Evolutionary conservation across 2,888 invertebrate species (phyloP).

Genomic region (Epistrophella euchroma): DNA sequence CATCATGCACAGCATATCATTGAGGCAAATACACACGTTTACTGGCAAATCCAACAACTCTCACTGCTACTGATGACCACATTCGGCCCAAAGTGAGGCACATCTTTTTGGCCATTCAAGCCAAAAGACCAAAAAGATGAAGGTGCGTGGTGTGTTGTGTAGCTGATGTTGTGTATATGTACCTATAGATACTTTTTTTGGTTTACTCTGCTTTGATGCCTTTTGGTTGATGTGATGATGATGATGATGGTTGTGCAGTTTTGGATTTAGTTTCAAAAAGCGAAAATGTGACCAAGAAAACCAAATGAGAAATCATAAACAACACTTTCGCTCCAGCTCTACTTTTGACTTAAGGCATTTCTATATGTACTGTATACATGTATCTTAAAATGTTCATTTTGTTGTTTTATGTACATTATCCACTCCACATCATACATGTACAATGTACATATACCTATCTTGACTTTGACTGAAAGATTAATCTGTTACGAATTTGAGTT

Average conservation of each 20-base stretch:
- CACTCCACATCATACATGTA: neutral
- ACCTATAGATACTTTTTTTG: neutral
- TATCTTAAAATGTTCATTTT: conserved; percentile 3
- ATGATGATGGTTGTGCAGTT: conserved; percentile 12
- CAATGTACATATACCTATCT: neutral
- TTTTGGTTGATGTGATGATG: conserved; percentile 24
- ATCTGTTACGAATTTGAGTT: conserved; percentile 63
- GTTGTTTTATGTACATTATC: neutral
- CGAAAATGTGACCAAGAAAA: conserved; percentile 64
- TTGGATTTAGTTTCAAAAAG: conserved; percentile 34
- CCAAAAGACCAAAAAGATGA: conserved; percentile 6
- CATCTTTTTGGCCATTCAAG: conserved; percentile 48
- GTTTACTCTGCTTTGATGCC: conserved; percentile 27
- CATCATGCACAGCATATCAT: conserved; percentile 35
- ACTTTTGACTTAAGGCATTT: conserved; percentile 38
- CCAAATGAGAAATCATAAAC: conserved; percentile 63
- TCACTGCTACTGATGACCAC: conserved; percentile 60
- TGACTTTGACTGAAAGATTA: conserved; percentile 54
- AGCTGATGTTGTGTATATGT: neutral
- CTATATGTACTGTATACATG: neutral
- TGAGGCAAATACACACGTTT: conserved; percentile 37
- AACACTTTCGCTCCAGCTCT: conserved; percentile 66
- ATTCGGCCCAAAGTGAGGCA: conserved; percentile 46
- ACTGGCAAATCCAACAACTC: conserved; percentile 49
- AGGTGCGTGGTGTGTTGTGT: conserved; percentile 26